Conservation (phyloP, 2,888 invertebrate genomes). For the Drosophila algonquin region DNA sequence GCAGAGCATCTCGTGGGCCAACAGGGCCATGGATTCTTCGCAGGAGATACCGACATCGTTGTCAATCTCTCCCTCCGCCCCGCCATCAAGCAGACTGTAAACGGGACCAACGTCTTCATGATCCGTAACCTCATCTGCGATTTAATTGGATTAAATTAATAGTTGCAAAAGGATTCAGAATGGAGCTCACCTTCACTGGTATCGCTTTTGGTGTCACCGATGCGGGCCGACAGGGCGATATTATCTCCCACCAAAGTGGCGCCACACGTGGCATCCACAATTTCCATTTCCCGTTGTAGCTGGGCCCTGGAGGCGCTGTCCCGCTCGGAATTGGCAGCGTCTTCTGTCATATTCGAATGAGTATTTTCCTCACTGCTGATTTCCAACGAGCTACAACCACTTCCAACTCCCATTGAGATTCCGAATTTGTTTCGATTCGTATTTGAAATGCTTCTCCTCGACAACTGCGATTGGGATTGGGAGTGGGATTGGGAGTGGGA, state of each 20-base stretch:
- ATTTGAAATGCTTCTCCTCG: conserved; percentile 32
- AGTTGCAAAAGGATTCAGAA: background rate
- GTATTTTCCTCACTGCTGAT: conserved; percentile 8
- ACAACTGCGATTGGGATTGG: conserved; percentile 17
- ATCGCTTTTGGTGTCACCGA: conserved; percentile 6
- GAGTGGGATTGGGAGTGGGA: background rate
- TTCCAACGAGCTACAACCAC: background rate
- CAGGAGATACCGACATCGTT: conserved; percentile 16
- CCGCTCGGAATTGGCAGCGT: conserved; percentile 8
- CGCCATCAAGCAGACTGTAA: conserved; percentile 43
- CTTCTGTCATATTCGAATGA: conserved; percentile 16
- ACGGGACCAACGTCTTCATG: background rate
- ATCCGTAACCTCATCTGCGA: background rate
- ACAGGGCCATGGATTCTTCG: conserved; percentile 56
- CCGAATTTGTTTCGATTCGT: conserved; percentile 42
- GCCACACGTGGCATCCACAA: background rate
- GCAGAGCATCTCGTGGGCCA: conserved; percentile 64
- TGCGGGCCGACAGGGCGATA: background rate
- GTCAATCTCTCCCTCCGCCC: conserved; percentile 41
- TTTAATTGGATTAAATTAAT: too few relatives aligned
- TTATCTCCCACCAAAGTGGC: background rate
- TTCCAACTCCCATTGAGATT: conserved; percentile 7
- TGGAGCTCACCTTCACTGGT: conserved; percentile 29
- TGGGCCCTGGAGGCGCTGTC: background rate
- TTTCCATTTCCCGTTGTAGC: conserved; percentile 1